Evolutionary conservation across 2,797 vertebrate genomes (phyloP), one percentile per base, ranked within the genome.

Genomic region (Periparus ater): DNA sequence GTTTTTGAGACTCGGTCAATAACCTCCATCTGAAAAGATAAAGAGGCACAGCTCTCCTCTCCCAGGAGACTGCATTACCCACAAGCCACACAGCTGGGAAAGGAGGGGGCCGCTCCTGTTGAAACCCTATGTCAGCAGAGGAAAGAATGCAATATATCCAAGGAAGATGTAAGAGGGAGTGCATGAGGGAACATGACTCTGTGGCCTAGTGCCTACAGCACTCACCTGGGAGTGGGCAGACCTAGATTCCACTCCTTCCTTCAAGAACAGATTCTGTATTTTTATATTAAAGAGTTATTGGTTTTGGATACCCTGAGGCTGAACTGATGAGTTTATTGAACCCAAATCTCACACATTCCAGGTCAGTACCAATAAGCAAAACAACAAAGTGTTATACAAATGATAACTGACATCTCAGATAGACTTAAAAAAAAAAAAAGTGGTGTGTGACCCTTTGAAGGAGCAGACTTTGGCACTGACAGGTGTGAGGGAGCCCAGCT

Each of bases 181-280:
- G 70, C 94, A 96, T 96, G 96, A 95, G 85, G 45, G 70, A 96
- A 94, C 95, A 93, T 86, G 95, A 96, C n/a, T 88, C 36, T 88
- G 76, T 95, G 91, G 90, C 70, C 80, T 84, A 81, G 32, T 84
- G 91, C 95, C 94, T 96, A 76, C 15, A 17, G 91, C 70, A 55
- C 55, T 96, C 83, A 65, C 45, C 55, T 88, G 85, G 74, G 85
- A 96, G 85, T 55, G 60, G 89, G 91, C 80, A 96, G 95, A 81
- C 62, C 32, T 75, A 88, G 83, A 95, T 95, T 96, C 76, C 88
- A 76, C 38, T 95, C 51, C 32, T 91, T 0, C 0, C 66, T 93
- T 93, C 79, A 62, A 93, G 91, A 96, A 51, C 1, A 1, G 30
- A 60, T 75, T 86, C 89, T 86, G 51, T 90, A 94, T 93, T 86